Conservation (phyloP, 2,888 invertebrate genomes). For the Phalera bucephala region DNA sequence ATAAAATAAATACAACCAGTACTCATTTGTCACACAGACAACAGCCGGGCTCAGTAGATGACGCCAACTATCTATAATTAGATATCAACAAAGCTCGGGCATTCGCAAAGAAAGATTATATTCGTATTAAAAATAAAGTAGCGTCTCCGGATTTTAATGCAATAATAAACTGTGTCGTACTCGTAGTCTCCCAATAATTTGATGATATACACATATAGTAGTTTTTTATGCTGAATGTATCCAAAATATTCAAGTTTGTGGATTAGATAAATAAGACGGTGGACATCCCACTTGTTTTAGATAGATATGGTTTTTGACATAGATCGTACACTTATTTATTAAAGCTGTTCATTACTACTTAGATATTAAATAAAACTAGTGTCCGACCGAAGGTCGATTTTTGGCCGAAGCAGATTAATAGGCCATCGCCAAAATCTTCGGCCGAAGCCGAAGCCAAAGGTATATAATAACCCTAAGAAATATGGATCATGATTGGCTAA, state of each 20-base stretch:
- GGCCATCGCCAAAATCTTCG: too few species aligned
- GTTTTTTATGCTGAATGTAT: background rate
- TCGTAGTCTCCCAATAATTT: background rate
- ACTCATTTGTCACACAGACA: constrained; percentile 49
- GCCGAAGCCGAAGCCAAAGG: too few species aligned
- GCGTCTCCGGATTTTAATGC: constrained; percentile 29
- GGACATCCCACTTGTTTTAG: background rate
- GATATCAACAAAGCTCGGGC: constrained; percentile 49
- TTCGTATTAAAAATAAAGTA: constrained; percentile 40
- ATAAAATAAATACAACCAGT: constrained; percentile 51
- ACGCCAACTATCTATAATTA: constrained; percentile 54
- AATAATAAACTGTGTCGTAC: constrained; percentile 22
- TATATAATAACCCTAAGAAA: too few species aligned
- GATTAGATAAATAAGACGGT: constrained; percentile 11
- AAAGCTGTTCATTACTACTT: too few species aligned
- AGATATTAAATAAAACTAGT: too few species aligned
- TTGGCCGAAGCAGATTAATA: too few species aligned
- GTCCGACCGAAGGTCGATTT: too few species aligned
- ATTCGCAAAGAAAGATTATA: constrained; percentile 37
- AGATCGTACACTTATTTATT: too few species aligned
- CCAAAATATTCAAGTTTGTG: background rate
- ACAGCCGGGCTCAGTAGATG: constrained; percentile 36
- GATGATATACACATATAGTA: background rate
- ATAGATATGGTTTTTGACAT: background rate
- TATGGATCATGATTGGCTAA: too few species aligned